Conservation (phyloP, 1,140 invertebrate genomes). For the Thaumatotibia leucotreta region DNA sequence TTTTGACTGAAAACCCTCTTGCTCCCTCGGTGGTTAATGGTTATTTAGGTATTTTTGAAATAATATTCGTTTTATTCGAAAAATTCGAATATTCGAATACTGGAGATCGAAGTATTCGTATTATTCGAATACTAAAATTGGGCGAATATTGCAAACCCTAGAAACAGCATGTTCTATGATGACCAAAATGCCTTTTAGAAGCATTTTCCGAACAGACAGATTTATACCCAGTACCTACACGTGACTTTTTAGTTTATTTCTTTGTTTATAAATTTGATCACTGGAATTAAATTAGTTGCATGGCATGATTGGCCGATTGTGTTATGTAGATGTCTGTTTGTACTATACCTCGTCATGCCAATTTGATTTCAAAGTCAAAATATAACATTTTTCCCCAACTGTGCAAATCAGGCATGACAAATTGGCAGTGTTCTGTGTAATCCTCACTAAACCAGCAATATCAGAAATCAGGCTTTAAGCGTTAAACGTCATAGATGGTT, state of each 20-base stretch:
- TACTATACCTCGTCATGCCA: not conserved
- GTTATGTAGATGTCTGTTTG: not conserved
- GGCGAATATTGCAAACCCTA: too few relatives aligned
- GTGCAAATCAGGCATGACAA: not conserved
- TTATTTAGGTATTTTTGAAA: too few relatives aligned
- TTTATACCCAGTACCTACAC: too few relatives aligned
- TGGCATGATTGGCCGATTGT: not conserved
- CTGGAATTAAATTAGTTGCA: not conserved
- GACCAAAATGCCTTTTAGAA: not conserved
- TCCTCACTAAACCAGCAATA: not conserved
- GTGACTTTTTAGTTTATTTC: not conserved
- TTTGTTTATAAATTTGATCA: not conserved
- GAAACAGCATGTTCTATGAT: not conserved
- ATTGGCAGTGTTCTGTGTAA: not conserved
- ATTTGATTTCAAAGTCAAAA: not conserved
- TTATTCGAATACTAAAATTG: too few relatives aligned
- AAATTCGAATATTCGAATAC: too few relatives aligned
- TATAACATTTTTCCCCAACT: not conserved
- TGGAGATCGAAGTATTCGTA: too few relatives aligned
- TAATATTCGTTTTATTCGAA: too few relatives aligned
- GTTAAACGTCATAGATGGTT: not conserved
- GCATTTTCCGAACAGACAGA: not conserved
- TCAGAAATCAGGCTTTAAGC: not conserved
- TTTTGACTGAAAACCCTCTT: too few relatives aligned
- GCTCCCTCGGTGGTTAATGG: too few relatives aligned